Evolutionary conservation across 2,797 vertebrate genomes (phyloP).

Genomic region (Epinephelus awoara): DNA sequence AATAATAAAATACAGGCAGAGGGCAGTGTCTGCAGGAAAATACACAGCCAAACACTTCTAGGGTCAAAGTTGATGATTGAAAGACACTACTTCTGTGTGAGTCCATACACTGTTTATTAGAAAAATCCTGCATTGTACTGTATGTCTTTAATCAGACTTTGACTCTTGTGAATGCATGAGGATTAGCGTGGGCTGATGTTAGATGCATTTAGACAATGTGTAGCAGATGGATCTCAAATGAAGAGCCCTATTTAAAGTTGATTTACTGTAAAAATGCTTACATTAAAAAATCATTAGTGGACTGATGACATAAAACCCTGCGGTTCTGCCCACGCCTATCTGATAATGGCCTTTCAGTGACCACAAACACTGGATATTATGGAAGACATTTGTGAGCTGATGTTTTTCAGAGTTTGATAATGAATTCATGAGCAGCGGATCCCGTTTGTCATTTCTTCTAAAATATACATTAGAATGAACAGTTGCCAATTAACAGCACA

Average conservation of each 20-base stretch:
- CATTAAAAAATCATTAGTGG: conserved; percentile 17
- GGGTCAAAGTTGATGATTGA: no score
- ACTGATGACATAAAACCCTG: conserved; percentile 13
- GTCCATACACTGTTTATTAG: no score
- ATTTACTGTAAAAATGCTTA: neutral
- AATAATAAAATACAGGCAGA: no score
- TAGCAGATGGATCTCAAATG: neutral
- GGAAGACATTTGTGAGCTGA: neutral
- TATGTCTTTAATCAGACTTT: neutral
- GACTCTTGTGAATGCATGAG: neutral
- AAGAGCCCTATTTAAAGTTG: neutral
- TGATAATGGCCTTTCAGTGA: conserved; percentile 45
- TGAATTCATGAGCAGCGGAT: no score
- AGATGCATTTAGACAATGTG: neutral
- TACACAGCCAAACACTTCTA: no score
- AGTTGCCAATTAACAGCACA: no score
- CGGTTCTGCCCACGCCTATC: neutral
- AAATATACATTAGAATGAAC: no score
- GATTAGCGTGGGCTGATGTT: neutral
- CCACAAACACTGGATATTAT: conserved; percentile 24
- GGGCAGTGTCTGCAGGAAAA: no score
- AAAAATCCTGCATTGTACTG: no score
- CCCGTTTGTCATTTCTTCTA: no score
- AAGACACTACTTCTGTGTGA: no score
- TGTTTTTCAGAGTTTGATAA: neutral